Percentiles rank a stretch among this genome's conserved stretches.
Conservation (phyloP, 1,140 invertebrate species). For the Drosophila teissieri region DNA sequence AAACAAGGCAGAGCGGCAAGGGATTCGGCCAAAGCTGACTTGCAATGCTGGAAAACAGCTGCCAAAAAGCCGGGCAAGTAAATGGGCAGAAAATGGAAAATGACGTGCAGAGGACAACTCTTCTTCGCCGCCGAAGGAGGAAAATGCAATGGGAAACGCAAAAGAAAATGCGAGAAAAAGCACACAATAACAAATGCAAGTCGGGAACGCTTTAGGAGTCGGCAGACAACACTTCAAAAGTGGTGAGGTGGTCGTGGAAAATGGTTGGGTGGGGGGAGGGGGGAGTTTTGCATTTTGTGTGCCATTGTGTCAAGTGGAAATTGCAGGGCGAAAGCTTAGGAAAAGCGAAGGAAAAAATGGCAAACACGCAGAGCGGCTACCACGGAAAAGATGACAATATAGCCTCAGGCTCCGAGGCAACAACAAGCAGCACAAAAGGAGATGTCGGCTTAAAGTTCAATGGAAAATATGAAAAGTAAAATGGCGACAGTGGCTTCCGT, state of each 20-base stretch:
- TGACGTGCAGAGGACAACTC: slow-evolving; percentile 61
- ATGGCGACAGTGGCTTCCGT: slow-evolving; percentile 65
- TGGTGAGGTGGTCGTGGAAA: neutral
- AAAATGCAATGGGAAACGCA: neutral
- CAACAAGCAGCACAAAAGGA: slow-evolving; percentile 32
- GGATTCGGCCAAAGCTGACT: slow-evolving; percentile 53
- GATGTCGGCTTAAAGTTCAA: slow-evolving; percentile 73
- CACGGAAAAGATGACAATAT: slow-evolving; percentile 77
- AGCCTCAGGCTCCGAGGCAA: slow-evolving; percentile 30
- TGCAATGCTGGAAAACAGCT: slow-evolving; percentile 60
- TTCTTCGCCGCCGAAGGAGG: slow-evolving; percentile 5
- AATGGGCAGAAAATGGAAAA: slow-evolving; percentile 56
- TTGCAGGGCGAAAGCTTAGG: slow-evolving; percentile 65
- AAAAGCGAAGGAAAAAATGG: slow-evolving; percentile 63
- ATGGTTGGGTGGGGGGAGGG: neutral
- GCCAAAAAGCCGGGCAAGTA: slow-evolving; percentile 58
- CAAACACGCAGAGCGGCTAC: slow-evolving; percentile 63
- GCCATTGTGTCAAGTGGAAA: slow-evolving; percentile 82
- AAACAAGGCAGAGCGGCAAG: slow-evolving; percentile 1
- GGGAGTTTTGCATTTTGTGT: slow-evolving; percentile 79
- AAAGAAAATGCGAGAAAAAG: slow-evolving; percentile 28
- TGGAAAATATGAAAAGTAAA: slow-evolving; percentile 75
- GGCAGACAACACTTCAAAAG: slow-evolving; percentile 39
- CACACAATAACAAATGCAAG: slow-evolving; percentile 51
- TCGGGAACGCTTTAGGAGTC: slow-evolving; percentile 56